phyloP scores from a whole-genome alignment of 1,140 invertebrate species.

The Zophobas atratus region DNA sequence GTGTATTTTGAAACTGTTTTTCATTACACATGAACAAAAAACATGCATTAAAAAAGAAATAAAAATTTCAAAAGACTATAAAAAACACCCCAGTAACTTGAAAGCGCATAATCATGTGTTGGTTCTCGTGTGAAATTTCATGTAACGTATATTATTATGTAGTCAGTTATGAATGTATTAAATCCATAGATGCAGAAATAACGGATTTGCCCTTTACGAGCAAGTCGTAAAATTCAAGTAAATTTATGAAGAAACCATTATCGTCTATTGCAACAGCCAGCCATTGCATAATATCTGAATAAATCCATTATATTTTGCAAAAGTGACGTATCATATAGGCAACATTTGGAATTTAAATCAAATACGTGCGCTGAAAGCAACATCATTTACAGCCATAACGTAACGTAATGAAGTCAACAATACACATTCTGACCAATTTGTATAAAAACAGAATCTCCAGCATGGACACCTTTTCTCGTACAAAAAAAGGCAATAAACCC shows the following conservation, averaged over 20 bases:
- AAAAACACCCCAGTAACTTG: too few relatives aligned
- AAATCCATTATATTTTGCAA: constrained; percentile 23
- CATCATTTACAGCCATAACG: constrained; percentile 8
- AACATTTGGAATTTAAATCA: constrained; percentile 42
- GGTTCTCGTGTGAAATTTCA: too few relatives aligned
- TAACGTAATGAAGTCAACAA: constrained; percentile 33
- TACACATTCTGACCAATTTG: constrained; percentile 22
- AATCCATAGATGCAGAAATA: constrained; percentile 13
- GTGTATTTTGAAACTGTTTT: too few relatives aligned
- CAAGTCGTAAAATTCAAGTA: constrained; percentile 19
- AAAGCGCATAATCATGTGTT: too few relatives aligned
- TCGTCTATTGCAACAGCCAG: constrained; percentile 4
- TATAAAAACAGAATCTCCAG: constrained; percentile 23
- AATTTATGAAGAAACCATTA: constrained; percentile 25
- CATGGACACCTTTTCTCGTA: constrained; percentile 8
- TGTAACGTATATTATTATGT: too few relatives aligned
- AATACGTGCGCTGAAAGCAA: constrained; percentile 42
- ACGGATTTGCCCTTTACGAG: constrained; percentile 33
- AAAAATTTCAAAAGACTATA: too few relatives aligned
- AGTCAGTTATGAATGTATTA: neutral
- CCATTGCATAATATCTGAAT: constrained; percentile 11
- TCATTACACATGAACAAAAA: too few relatives aligned
- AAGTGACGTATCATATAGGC: constrained; percentile 22
- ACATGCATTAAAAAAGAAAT: too few relatives aligned
- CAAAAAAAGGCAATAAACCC: constrained; percentile 34